A percentile compares a stretch with the other conserved stretches of the same genome.
phyloP scores from a whole-genome alignment of 2,888 invertebrate genomes.

The Philopedon plagiatum region DNA sequence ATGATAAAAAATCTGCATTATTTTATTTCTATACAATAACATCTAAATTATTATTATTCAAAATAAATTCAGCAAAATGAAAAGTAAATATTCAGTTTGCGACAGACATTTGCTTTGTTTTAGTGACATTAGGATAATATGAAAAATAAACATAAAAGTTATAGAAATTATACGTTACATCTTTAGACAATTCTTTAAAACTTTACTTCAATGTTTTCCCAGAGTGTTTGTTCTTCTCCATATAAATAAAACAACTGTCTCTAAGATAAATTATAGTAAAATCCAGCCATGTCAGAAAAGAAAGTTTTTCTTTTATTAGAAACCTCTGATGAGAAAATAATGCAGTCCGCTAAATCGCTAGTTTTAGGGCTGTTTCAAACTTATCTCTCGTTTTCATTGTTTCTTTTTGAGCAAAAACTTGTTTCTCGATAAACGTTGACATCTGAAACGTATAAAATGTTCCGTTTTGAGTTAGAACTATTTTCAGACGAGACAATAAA shows the following conservation, averaged over 20 bases:
- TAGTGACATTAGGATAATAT: no score
- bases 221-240: not conserved
- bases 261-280: slow-evolving; percentile 31
- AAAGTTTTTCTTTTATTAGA: slow-evolving; percentile 52
- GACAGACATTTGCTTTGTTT: no score
- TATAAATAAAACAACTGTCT: slow-evolving; percentile 6
- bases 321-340: slow-evolving; percentile 57
- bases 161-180: not conserved
- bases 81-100: no score
- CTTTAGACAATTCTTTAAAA: not conserved
- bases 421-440: slow-evolving; percentile 36
- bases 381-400: slow-evolving; percentile 43
- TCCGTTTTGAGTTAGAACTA: slow-evolving; percentile 6
- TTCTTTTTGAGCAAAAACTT: slow-evolving; percentile 39
- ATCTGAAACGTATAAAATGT: slow-evolving; percentile 36
- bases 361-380: slow-evolving; percentile 38
- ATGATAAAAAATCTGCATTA: no score
- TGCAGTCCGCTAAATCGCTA: slow-evolving; percentile 54
- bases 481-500: not conserved
- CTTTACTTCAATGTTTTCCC: not conserved
- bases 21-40: no score
- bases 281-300: slow-evolving; percentile 19
- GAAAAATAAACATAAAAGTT: no score
- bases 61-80: no score
- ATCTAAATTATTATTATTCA: no score